Percentiles rank a stretch among this genome's conserved stretches.
Conservation (phyloP, 64 coral and sea anemone genomes). For the Montipora capricornis region DNA sequence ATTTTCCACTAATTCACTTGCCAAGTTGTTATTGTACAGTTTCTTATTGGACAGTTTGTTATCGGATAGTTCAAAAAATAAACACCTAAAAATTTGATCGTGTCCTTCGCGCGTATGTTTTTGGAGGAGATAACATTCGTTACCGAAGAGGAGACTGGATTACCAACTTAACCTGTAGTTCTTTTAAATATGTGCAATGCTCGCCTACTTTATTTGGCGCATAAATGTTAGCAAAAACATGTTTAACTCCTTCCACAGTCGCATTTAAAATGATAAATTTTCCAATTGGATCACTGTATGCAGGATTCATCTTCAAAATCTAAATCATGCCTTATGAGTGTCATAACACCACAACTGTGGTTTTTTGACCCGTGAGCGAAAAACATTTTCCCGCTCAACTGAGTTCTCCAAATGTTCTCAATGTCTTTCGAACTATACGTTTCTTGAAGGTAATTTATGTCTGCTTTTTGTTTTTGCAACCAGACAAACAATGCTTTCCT, state of each 20-base stretch:
- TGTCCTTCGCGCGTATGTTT: no score
- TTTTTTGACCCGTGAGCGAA: constrained; percentile 41
- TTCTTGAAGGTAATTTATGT: constrained; percentile 17
- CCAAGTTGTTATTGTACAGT: no score
- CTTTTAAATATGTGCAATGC: constrained; percentile 33
- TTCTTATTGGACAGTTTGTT: no score
- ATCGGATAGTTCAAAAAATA: no score
- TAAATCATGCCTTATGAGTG: constrained; percentile 8
- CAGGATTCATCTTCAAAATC: constrained; percentile 17
- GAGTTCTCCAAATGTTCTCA: constrained; percentile 20
- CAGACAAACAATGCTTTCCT: constrained; percentile 27
- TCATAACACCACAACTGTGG: constrained; percentile 31
- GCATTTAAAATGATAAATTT: constrained; percentile 44
- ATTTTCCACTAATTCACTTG: no score
- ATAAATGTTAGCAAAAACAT: constrained; percentile 38
- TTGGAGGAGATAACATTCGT: no score
- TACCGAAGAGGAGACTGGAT: no score
- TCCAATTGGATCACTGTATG: background rate
- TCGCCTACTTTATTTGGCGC: constrained; percentile 19
- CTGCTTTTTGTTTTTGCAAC: constrained; percentile 7
- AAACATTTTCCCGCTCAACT: constrained; percentile 29
- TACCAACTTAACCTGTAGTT: background rate
- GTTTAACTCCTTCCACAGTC: background rate
- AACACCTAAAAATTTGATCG: no score
- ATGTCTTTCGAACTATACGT: constrained; percentile 21